Percentiles rank a stretch among this genome's conserved stretches.
These are phyloP conservation scores for Yoshiicerus persimilis DNA, from an alignment of 1,140 invertebrate species.

Conservation along the genomic window DNA sequence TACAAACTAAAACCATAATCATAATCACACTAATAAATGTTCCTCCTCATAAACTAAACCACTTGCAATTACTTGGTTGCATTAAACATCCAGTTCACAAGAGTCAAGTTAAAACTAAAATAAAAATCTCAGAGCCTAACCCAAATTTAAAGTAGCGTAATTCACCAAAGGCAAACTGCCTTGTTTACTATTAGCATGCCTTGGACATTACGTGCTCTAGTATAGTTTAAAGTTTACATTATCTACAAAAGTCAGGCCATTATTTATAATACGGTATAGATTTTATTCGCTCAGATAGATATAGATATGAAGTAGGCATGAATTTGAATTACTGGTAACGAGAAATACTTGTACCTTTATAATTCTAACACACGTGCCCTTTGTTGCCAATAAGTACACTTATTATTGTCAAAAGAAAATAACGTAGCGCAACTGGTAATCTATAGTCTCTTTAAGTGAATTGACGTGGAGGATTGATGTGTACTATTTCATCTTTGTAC, in stretches of 20 bases:
- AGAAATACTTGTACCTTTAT: background rate
- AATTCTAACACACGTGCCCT: background rate
- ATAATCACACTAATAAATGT: background rate
- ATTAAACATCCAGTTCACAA: background rate
- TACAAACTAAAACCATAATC: too few species aligned
- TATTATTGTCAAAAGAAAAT: background rate
- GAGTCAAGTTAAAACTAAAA: background rate
- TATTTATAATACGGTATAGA: too few species aligned
- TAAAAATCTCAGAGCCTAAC: background rate
- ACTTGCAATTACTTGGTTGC: background rate
- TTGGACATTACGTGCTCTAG: background rate
- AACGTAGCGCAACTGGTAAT: background rate
- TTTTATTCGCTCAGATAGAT: too few species aligned
- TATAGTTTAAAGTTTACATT: background rate
- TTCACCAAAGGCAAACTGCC: background rate
- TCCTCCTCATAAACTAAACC: background rate
- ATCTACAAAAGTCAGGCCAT: background rate
- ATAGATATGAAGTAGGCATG: too few species aligned
- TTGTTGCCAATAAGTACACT: background rate
- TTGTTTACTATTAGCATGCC: constrained; percentile 4
- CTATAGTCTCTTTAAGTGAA: constrained; percentile 1
- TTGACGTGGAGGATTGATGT: background rate
- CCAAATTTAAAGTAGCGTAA: background rate
- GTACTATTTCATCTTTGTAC: background rate
- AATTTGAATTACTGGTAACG: background rate